Conservation (phyloP, 2,113 vertebrate genomes). For the Rhipidura dahli region DNA sequence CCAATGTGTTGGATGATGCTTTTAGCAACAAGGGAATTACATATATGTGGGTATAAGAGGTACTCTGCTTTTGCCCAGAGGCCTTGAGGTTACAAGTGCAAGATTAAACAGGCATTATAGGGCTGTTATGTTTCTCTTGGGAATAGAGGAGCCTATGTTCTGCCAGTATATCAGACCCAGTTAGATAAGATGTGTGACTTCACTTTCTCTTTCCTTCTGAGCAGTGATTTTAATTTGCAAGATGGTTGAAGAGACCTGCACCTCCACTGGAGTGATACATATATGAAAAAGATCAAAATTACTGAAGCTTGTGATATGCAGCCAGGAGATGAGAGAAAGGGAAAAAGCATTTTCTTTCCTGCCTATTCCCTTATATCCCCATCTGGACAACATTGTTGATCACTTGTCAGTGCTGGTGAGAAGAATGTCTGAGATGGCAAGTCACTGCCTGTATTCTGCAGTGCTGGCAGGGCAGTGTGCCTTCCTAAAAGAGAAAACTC, state of each 20-base stretch:
- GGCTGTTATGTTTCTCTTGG: neutral
- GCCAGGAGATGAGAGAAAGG: neutral
- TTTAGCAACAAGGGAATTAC: neutral
- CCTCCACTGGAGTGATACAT: neutral
- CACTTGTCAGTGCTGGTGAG: neutral
- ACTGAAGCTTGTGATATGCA: neutral
- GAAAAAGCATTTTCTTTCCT: neutral
- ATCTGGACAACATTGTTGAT: neutral
- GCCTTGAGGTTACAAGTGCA: neutral
- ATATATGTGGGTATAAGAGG: neutral
- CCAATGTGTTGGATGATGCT: neutral
- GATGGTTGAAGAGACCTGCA: neutral
- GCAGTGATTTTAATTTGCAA: neutral
- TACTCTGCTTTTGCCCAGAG: neutral
- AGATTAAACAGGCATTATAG: neutral
- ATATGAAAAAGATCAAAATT: neutral
- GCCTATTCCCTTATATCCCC: neutral
- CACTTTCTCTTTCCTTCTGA: neutral
- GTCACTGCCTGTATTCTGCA: neutral
- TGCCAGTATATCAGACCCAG: neutral
- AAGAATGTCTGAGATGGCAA: neutral
- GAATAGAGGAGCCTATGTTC: neutral
- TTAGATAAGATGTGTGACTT: neutral
- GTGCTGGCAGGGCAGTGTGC: neutral
- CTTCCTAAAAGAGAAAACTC: neutral